Conservation (phyloP, 2,888 invertebrate species). For the Romanomermis culicivorax region DNA sequence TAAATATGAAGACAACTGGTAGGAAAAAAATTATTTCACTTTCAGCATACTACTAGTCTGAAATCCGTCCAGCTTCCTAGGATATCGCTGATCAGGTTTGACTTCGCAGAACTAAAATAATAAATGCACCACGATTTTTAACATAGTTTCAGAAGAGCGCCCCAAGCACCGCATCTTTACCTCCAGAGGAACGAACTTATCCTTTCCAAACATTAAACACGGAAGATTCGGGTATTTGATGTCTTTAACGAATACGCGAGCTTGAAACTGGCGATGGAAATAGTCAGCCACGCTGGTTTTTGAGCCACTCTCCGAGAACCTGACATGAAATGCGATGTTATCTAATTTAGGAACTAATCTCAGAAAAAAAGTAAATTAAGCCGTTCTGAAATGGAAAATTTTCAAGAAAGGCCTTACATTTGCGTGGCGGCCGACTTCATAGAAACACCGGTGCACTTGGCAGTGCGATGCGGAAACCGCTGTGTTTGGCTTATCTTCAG, state of each 20-base stretch:
- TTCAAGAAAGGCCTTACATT: not conserved
- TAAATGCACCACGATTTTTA: not conserved
- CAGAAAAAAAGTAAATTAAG: too few species aligned
- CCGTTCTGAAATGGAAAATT: too few species aligned
- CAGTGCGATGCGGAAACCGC: not conserved
- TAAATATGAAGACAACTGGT: not conserved
- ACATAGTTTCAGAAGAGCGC: not conserved
- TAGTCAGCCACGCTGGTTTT: not conserved
- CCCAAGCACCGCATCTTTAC: not conserved
- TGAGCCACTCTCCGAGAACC: too few species aligned
- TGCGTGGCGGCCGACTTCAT: not conserved
- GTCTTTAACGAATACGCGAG: not conserved
- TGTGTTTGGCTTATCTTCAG: not conserved
- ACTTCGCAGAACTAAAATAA: not conserved
- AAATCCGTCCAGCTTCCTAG: not conserved
- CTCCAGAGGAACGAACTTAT: not conserved
- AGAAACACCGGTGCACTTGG: not conserved
- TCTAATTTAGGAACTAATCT: too few species aligned
- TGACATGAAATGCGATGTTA: too few species aligned
- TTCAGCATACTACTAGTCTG: not conserved
- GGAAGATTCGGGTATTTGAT: not conserved
- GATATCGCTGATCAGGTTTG: not conserved
- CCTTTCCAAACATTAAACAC: not conserved
- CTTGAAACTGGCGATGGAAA: not conserved
- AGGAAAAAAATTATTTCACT: not conserved